phyloP scores from a whole-genome alignment of 2,888 invertebrate species.

The Argyra leucocephala region DNA sequence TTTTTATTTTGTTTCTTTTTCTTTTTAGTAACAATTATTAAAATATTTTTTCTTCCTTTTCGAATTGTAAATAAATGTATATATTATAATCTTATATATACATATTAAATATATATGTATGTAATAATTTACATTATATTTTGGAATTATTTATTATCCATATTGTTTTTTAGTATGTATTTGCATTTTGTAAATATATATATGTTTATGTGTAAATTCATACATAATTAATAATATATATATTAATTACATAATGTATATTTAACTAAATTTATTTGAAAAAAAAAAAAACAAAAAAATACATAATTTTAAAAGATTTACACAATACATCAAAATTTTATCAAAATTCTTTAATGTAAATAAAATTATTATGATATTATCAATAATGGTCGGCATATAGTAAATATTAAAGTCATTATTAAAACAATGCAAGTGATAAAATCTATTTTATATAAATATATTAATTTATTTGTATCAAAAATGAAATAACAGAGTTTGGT shows the following conservation, averaged over 20 bases:
- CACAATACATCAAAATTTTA: not conserved
- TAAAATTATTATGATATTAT: slow-evolving; percentile 4
- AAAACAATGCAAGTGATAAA: not conserved
- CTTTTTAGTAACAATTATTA: slow-evolving; percentile 2
- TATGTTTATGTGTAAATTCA: not conserved
- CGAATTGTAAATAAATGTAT: not conserved
- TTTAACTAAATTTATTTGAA: not conserved
- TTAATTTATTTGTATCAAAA: too few species aligned
- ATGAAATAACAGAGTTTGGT: too few species aligned
- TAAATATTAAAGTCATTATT: not conserved
- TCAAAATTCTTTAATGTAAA: not conserved
- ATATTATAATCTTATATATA: too few species aligned
- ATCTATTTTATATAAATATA: too few species aligned
- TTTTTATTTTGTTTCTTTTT: slow-evolving; percentile 4
- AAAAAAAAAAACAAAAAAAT: not conserved
- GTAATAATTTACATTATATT: not conserved
- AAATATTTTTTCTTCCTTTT: not conserved
- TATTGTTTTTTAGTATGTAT: not conserved
- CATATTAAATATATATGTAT: too few species aligned
- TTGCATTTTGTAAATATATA: not conserved
- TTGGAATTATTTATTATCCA: not conserved
- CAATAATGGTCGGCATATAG: not conserved
- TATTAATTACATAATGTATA: not conserved
- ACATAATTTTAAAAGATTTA: slow-evolving; percentile 1
- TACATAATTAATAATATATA: not conserved